Evolutionary conservation across 2,113 vertebrate genomes (phyloP), one percentile per base, ranked within the genome.

Genomic region (Neofelis nebulosa): DNA sequence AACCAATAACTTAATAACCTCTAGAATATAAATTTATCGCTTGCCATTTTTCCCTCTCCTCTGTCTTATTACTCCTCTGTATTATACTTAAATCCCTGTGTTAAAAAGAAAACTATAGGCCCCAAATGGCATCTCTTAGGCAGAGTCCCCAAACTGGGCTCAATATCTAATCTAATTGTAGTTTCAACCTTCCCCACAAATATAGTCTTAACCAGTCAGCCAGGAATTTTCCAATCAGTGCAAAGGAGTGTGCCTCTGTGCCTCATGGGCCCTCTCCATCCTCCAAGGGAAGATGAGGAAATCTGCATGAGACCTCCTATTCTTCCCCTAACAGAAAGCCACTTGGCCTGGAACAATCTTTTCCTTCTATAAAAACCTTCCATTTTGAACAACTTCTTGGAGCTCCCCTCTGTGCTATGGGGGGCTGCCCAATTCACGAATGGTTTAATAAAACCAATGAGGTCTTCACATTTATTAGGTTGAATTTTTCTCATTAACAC

Each of bases 221-320:
- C 73, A 31, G 41, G 41, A 76, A 31, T 18, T 29, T 45, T 31
- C 74, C 27, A 0, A 9, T 31, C 73, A 45, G 27, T 48, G 41
- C 41, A 18, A 29, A 7, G 25, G 38, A 27, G 13, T 4, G 0
- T 6, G 12, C 13, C 38, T 29, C 14, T 15, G 1, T 6, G 12
- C 13, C 38, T 18, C 14, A 2, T 29, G 27, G 74, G 41, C 74
- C 7, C 41, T 29, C 25, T 29, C 41, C 25, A 31, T 8, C 27
- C 27, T 14, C 25, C 73, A 76, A 29, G 45, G 41, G 41, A 76
- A 74, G 12, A 14, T 3, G 38, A 74, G 25, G 38, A 12, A 41
- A 45, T 45, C 41, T 76, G 73, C 41, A 45, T 76, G 74, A 18
- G 38, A 45, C 23, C 11, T 25, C 41, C 13, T 29, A 15, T 45